Base-by-base conservation (phyloP, 92 coral and sea anemone species). In the Montipora capitata region DNA sequence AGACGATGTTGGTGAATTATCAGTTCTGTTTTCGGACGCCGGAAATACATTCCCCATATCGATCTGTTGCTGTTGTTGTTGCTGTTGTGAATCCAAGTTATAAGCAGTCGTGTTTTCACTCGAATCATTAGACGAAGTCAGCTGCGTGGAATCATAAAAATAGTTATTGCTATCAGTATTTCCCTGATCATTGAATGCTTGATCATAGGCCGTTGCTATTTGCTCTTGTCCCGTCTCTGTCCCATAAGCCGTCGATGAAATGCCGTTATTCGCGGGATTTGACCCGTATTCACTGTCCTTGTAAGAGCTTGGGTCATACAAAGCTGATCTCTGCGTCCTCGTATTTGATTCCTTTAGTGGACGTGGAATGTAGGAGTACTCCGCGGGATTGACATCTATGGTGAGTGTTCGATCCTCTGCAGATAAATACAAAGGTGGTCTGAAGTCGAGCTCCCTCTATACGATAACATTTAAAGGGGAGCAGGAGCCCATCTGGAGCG, bases 321-420 rank as follows among this genome's bases (percentile, higher is more conserved):
- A 12, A 2, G 87, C 72, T 58, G 94, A 91, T 64, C 94, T 85
- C 40, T 91, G 88, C 3, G 52, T 68, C 85, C 94, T 91, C 48
- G 76, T 58, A 38, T 38, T 72, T 13, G 72, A 14, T 12, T 59
- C 68, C 38, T 79, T 20, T n/a, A 78, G 85, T 42, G 79, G 81
- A 6, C 80, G 84, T 39, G 96, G 96, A 9, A 90, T 93, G 63
- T 84, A 80, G 9, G 96, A 93, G 58, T 91, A 88, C 43, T 95
- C 89, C 0, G 85, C 67, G 0, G 98, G 91, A 18, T 74, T 88
- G 27, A 90, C 88, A 42, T 93, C 98, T 38, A 95, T 85, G 3
- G 96, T 93, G 41, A 95, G 65, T 7, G 94, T 93, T 58, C 97
- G 80, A 85, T 86, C 92, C 43, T 82, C 95, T 81, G 83, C 69